These are phyloP conservation scores for Diachrysia chrysitis DNA, from an alignment of 2,888 invertebrate species.

Conservation along the genomic window DNA sequence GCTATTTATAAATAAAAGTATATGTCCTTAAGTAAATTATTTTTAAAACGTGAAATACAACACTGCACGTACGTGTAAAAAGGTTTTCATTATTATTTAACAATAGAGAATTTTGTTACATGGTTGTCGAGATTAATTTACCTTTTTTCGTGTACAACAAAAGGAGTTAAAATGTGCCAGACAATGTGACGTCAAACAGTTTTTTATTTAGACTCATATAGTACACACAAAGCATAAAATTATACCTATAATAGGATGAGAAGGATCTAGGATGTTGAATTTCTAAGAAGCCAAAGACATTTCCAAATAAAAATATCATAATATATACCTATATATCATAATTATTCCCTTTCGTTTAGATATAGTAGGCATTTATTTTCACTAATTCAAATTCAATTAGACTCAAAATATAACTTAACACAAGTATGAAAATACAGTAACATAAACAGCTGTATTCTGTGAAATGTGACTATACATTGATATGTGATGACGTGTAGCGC, in stretches of 20 bases:
- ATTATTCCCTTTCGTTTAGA: no score
- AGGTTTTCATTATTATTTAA: conserved; percentile 14
- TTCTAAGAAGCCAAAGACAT: no score
- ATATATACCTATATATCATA: no score
- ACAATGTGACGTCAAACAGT: conserved; percentile 2
- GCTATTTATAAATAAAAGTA: no score
- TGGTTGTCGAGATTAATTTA: conserved; percentile 29
- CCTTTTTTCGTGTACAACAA: conserved; percentile 15
- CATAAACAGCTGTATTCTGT: background rate
- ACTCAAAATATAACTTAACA: background rate
- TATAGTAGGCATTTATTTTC: no score
- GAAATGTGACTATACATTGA: background rate
- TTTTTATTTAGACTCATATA: no score
- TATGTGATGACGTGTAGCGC: conserved; percentile 50
- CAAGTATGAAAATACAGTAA: background rate
- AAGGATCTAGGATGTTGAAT: no score
- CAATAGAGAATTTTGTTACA: conserved; percentile 36
- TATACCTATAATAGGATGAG: no score
- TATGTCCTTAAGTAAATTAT: background rate
- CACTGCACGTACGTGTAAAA: conserved; percentile 7
- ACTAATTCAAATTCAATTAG: no score
- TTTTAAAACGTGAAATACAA: conserved; percentile 1
- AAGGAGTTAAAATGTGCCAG: background rate
- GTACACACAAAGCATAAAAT: no score
- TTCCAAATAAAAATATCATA: no score